phyloP scores from a whole-genome alignment of 2,113 vertebrate genomes.

The Perca flavescens region DNA sequence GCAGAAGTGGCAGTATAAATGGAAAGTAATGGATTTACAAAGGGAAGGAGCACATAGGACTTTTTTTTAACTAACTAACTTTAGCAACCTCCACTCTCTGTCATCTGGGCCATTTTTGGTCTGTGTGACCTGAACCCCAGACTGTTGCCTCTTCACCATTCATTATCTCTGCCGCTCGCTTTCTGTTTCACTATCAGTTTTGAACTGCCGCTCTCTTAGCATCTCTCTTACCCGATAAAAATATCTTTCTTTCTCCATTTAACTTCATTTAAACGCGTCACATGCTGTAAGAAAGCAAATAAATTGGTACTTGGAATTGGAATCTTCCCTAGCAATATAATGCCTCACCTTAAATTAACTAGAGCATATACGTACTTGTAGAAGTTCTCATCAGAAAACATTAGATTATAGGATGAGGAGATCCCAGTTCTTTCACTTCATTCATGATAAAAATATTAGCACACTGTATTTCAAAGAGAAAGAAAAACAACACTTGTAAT shows the following conservation, averaged over 20 bases:
- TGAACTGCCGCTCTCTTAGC: slow-evolving; percentile 1
- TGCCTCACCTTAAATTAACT: not conserved
- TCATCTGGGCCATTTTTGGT: slow-evolving; percentile 30
- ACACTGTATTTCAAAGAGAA: not conserved
- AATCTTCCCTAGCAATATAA: not conserved
- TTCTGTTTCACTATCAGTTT: slow-evolving; percentile 9
- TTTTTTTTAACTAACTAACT: slow-evolving; percentile 3
- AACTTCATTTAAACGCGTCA: not conserved
- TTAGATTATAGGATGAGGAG: not conserved
- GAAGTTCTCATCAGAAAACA: not conserved
- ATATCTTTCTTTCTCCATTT: not conserved
- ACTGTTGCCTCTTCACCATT: slow-evolving; percentile 4
- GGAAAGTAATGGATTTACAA: slow-evolving; percentile 32
- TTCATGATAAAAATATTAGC: not conserved
- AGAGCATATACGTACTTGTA: not conserved
- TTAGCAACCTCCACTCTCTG: slow-evolving; percentile 17
- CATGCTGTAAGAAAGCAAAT: not conserved
- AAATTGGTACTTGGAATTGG: not conserved
- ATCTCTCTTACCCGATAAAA: not conserved
- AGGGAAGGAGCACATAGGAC: not conserved
- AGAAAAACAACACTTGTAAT: slow-evolving; percentile 16
- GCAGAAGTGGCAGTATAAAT: slow-evolving; percentile 42
- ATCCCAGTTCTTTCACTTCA: not conserved
- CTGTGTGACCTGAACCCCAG: slow-evolving; percentile 16
- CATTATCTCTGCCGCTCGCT: slow-evolving; percentile 25